Conservation (phyloP, 2,797 vertebrate genomes). For the Melanitta fusca region DNA sequence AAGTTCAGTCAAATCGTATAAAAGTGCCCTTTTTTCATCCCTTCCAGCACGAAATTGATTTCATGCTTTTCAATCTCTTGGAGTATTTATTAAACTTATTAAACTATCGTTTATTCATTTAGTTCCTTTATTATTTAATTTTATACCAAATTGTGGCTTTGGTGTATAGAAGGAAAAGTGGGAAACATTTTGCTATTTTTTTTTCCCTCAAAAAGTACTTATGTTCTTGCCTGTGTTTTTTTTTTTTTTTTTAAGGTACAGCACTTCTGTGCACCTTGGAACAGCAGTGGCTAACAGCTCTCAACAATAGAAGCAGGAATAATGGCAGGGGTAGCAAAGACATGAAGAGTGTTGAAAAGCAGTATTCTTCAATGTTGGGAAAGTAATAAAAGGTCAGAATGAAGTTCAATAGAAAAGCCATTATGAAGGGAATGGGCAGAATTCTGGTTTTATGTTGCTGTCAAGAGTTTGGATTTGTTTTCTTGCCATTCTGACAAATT, state of each 20-base stretch:
- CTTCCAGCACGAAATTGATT: constrained; percentile 47
- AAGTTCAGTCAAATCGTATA: neutral
- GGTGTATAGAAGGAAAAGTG: neutral
- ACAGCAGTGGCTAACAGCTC: constrained; percentile 47
- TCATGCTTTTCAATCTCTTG: constrained; percentile 51
- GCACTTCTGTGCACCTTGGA: constrained; percentile 27
- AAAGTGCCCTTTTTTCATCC: constrained; percentile 6
- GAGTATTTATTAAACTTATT: constrained; percentile 57
- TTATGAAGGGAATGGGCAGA: constrained; percentile 68
- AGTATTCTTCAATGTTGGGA: constrained; percentile 72
- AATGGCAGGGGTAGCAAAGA: constrained; percentile 65
- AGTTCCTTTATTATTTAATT: constrained; percentile 51
- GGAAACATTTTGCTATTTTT: neutral
- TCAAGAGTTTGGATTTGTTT: constrained; percentile 77
- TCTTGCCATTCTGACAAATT: constrained; percentile 76
- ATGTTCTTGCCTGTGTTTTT: neutral
- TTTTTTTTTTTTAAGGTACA: neutral
- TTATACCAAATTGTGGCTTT: neutral
- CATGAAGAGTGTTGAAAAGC: constrained; percentile 75
- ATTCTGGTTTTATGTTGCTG: constrained; percentile 76
- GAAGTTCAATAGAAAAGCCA: constrained; percentile 71
- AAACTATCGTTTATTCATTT: constrained; percentile 40
- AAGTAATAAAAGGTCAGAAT: constrained; percentile 76
- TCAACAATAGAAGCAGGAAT: constrained; percentile 64
- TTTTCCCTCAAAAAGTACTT: neutral